These are phyloP conservation scores for Polydrusus cervinus DNA, from an alignment of 2,888 invertebrate genomes.

Conservation along the genomic window DNA sequence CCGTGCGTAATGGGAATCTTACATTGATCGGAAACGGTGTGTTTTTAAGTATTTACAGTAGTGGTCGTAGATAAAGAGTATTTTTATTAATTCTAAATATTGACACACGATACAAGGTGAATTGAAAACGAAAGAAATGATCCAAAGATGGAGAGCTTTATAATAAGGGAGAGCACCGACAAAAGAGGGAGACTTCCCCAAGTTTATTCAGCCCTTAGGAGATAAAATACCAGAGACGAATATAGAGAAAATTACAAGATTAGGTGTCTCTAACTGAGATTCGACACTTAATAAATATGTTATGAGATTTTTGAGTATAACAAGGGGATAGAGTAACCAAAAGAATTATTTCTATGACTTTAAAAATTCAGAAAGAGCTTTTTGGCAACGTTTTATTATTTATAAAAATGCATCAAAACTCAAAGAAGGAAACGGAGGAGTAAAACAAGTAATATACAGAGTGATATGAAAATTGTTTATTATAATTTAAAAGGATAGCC, in stretches of 20 bases:
- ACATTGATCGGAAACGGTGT: no score
- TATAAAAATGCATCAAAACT: no score
- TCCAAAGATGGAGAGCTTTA: background rate
- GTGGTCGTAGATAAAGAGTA: no score
- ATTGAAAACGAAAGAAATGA: slow-evolving; percentile 10
- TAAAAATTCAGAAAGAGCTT: no score
- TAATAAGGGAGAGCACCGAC: slow-evolving; percentile 4
- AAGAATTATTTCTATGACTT: background rate
- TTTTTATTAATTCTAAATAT: slow-evolving; percentile 18
- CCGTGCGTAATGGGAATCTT: no score
- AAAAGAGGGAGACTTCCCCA: slow-evolving; percentile 25
- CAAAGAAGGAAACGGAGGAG: no score
- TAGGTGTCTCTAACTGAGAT: slow-evolving; percentile 24
- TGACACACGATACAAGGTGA: background rate
- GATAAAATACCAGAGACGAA: slow-evolving; percentile 36
- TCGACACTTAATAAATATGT: slow-evolving; percentile 35
- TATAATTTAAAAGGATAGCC: no score
- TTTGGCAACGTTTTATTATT: no score
- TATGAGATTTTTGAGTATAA: slow-evolving; percentile 20
- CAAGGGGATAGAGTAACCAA: slow-evolving; percentile 2
- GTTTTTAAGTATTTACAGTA: no score
- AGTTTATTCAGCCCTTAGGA: slow-evolving; percentile 13
- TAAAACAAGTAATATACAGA: no score
- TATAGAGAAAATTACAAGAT: slow-evolving; percentile 36
- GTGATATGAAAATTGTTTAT: no score